Conservation (phyloP, 1,140 invertebrate species). For the Hirudo medicinalis region DNA sequence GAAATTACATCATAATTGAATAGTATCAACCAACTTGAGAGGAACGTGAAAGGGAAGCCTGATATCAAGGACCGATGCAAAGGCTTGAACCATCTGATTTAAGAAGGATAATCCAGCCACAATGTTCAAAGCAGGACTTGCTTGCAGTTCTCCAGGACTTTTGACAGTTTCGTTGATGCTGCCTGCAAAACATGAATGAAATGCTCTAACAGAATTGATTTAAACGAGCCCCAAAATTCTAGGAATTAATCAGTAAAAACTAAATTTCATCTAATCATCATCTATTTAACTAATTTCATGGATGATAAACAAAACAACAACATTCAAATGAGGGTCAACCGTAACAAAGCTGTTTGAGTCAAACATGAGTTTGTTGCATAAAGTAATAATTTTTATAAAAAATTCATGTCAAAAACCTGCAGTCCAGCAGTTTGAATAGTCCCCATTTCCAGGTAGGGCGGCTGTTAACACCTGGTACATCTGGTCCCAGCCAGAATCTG, state of each 20-base stretch:
- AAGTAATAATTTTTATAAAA: background rate
- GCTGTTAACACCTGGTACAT: constrained; percentile 61
- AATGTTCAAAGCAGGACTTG: constrained; percentile 59
- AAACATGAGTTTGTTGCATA: no score
- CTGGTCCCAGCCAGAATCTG: constrained; percentile 49
- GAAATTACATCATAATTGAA: constrained; percentile 6
- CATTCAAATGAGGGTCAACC: no score
- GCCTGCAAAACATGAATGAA: no score
- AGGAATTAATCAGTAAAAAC: no score
- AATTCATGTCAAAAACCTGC: constrained; percentile 47
- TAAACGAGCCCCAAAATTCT: no score
- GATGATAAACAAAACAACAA: background rate
- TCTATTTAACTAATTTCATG: no score
- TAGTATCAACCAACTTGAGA: constrained; percentile 19
- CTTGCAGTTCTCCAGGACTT: constrained; percentile 26
- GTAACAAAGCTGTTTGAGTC: no score
- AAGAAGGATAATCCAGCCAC: constrained; percentile 64
- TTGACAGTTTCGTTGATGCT: no score
- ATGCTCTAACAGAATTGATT: no score
- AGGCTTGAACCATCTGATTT: constrained; percentile 62
- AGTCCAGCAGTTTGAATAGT: constrained; percentile 60
- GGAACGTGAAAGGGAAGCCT: constrained; percentile 46
- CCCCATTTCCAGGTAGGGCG: constrained; percentile 58
- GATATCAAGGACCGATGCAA: constrained; percentile 63
- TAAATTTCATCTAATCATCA: no score